phyloP scores from a whole-genome alignment of 1,140 invertebrate genomes.

The Proctacanthus coquilletti region DNA sequence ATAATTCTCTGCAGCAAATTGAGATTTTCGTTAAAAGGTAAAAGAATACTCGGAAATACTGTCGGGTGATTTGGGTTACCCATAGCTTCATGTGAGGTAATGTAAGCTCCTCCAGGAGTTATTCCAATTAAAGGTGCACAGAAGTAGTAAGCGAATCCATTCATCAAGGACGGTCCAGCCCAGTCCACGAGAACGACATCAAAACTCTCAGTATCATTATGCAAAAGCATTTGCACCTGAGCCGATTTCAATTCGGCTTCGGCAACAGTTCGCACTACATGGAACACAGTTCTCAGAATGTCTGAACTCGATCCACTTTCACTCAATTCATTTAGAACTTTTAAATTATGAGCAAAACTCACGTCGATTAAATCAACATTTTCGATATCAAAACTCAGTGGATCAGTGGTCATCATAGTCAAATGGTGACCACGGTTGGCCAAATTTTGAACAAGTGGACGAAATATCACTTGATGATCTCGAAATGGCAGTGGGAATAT shows the following conservation, averaged over 20 bases:
- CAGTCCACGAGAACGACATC: constrained; percentile 25
- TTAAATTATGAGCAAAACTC: constrained; percentile 4
- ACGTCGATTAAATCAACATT: constrained; percentile 3
- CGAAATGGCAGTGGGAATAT: constrained; percentile 30
- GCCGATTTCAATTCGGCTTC: constrained; percentile 14
- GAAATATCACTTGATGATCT: constrained; percentile 33
- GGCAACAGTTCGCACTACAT: constrained; percentile 5
- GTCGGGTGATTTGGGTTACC: constrained; percentile 32
- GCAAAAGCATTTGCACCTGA: constrained; percentile 18
- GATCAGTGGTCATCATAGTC: constrained; percentile 26
- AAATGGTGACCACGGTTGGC: constrained; percentile 33
- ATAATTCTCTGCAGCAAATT: constrained; percentile 22
- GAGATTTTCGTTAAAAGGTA: constrained; percentile 20
- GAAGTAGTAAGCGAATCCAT: constrained; percentile 25
- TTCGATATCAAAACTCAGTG: constrained; percentile 6
- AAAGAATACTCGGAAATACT: constrained; percentile 28
- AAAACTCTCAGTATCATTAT: constrained; percentile 12
- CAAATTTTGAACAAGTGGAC: constrained; percentile 30
- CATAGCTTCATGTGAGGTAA: constrained; percentile 12
- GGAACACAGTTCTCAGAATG: not conserved
- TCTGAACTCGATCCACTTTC: not conserved
- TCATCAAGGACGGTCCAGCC: constrained; percentile 6
- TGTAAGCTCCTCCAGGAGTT: constrained; percentile 17
- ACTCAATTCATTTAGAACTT: constrained; percentile 3
- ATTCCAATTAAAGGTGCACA: constrained; percentile 28